These are phyloP conservation scores for Antheraea mylitta DNA, from an alignment of 1,140 invertebrate genomes.

Conservation along the genomic window DNA sequence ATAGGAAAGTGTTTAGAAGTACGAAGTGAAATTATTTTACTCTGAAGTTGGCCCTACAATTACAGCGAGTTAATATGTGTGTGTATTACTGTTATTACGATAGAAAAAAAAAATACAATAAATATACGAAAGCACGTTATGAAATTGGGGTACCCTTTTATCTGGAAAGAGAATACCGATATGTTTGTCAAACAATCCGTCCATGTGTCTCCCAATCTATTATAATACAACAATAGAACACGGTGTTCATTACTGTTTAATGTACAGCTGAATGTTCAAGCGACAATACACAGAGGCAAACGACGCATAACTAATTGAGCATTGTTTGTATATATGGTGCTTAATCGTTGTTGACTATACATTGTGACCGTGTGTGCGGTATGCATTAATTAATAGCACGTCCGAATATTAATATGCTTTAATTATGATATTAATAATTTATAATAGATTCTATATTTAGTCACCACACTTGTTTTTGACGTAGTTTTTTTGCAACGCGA, in stretches of 20 bases:
- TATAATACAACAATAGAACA: constrained; percentile 7
- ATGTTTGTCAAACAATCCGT: neutral
- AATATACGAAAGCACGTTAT: no score
- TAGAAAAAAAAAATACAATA: no score
- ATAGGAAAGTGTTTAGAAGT: no score
- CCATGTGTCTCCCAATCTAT: neutral
- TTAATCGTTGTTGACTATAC: constrained; percentile 10
- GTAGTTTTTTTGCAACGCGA: no score
- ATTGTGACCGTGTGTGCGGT: neutral
- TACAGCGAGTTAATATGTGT: no score
- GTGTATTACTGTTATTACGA: no score
- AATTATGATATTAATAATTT: neutral
- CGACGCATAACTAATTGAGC: constrained; percentile 13
- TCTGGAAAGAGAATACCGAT: neutral
- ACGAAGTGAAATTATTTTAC: no score
- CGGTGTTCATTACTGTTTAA: constrained; percentile 8
- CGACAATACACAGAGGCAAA: constrained; percentile 7
- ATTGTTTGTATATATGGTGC: constrained; percentile 9
- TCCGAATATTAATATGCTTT: neutral
- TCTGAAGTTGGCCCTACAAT: no score
- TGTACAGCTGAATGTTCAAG: constrained; percentile 3
- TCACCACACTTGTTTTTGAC: no score
- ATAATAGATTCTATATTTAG: no score
- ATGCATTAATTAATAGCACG: constrained; percentile 2
- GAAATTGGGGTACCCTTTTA: no score